A percentile compares a stretch with the other conserved stretches of the same genome.
These are phyloP conservation scores for Dreissena rostriformis DNA, from an alignment of 1,140 invertebrate genomes.

Conservation along the genomic window DNA sequence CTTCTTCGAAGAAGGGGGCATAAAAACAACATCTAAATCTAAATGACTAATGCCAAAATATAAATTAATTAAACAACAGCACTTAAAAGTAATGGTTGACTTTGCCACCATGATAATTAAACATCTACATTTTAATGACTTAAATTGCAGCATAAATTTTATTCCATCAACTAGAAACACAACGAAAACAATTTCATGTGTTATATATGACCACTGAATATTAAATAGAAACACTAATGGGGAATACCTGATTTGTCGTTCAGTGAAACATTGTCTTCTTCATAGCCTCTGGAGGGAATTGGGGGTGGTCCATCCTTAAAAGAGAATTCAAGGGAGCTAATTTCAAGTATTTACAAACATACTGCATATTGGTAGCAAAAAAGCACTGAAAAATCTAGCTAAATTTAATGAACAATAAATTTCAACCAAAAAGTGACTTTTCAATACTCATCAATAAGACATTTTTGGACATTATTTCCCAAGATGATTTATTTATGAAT, in stretches of 20 bases:
- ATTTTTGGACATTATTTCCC: not conserved
- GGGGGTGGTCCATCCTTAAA: not conserved
- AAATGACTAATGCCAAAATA: not conserved
- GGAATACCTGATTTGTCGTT: constrained; percentile 26
- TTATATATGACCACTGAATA: not conserved
- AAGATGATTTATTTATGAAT: not conserved
- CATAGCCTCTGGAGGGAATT: constrained; percentile 12
- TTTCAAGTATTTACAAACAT: not conserved
- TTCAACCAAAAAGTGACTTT: not conserved
- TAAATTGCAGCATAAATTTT: not conserved
- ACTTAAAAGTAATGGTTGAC: not conserved
- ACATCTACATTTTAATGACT: not conserved
- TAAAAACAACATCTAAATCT: not conserved
- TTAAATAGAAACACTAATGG: not conserved
- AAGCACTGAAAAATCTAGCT: not conserved
- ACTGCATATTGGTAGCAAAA: not conserved
- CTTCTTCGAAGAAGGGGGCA: not conserved
- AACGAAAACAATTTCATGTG: not conserved
- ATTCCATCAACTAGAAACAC: not conserved
- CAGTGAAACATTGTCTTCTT: constrained; percentile 10
- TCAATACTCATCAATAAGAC: not conserved
- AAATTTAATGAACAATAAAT: not conserved
- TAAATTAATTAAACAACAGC: not conserved
- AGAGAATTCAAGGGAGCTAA: not conserved
- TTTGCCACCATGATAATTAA: not conserved